Base-by-base conservation (phyloP, 2,888 invertebrate genomes). In the Drymonia ruficornis region DNA sequence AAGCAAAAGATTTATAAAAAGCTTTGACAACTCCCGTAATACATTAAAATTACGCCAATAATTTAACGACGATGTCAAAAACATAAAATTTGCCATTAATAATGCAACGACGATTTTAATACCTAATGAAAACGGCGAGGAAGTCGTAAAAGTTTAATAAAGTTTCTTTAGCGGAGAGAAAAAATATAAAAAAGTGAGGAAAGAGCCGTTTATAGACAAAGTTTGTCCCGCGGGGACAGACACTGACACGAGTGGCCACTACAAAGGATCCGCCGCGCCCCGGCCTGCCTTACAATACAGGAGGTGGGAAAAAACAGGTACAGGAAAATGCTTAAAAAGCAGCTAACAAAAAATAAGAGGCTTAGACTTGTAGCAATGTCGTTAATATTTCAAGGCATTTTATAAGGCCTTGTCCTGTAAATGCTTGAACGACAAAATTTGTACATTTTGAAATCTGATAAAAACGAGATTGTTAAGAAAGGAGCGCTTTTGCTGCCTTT, bases 161-260 rank as follows among this genome's bases (percentile, higher is more conserved):
- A 76, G 72, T 80, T 80, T 67, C 48, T 56, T 55, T 53, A 52
- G 47, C 55, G 53, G 42, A 53, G 55, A 9, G 59, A 71, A 50
- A 60, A 56, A 48, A 55, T 67, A 73, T 64, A 68, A 65, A 70
- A 70, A 63, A 70, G 54, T 59, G 63, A 59, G 66, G 49, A 75
- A 73, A 71, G 70, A 72, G 65, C 63, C 73, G 76, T 76, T 78
- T 72, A 76, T 70, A 67, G 75, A 70, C 63, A 52, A 79, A 80
- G 77, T 82, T 80, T 23, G 56, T 53, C 63, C 57, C 57, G 54
- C 53, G 49, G 70, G 66, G 63, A 63, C 60, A 51, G 50, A 54
- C 47, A 49, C 58, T 46, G 18, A 56, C 43, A 54, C 59, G 56
- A 53, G 56, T 58, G 54, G 53, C 53, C 52, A 55, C 62, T 56